These are phyloP conservation scores for Prolemur simus DNA, from an alignment of 2,113 vertebrate species.

Conservation along the genomic window DNA sequence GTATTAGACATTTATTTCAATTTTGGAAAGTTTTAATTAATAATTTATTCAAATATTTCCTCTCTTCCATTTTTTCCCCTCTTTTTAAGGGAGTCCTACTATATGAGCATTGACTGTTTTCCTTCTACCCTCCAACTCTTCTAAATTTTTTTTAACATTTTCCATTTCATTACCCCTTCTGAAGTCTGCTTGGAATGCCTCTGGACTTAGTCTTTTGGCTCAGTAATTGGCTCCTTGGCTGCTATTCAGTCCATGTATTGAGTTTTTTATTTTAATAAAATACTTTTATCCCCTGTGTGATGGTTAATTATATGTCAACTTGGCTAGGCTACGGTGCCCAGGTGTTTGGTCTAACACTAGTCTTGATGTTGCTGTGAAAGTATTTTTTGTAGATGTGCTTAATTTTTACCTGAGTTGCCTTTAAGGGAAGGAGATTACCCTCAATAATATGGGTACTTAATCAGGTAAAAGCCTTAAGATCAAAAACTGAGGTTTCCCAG, in stretches of 20 bases:
- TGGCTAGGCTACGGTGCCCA: background rate
- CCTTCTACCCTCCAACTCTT: background rate
- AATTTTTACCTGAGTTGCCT: background rate
- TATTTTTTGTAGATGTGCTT: background rate
- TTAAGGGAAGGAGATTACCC: background rate
- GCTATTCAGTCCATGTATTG: background rate
- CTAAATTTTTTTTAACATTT: background rate
- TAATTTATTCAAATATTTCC: background rate
- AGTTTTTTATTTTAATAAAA: constrained; percentile 36
- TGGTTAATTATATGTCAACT: background rate
- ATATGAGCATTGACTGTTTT: background rate
- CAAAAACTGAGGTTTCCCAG: background rate
- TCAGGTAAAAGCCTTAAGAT: background rate
- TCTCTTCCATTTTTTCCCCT: background rate
- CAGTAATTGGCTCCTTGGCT: background rate
- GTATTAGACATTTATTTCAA: background rate
- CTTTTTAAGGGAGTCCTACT: background rate
- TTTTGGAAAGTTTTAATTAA: background rate
- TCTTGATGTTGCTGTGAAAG: background rate
- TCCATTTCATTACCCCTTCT: background rate
- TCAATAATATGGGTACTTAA: background rate
- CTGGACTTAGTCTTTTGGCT: background rate
- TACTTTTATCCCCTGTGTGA: background rate
- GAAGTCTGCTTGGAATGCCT: background rate
- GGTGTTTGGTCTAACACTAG: background rate